Conservation (phyloP, 2,113 vertebrate species). For the Toxostoma redivivum region DNA sequence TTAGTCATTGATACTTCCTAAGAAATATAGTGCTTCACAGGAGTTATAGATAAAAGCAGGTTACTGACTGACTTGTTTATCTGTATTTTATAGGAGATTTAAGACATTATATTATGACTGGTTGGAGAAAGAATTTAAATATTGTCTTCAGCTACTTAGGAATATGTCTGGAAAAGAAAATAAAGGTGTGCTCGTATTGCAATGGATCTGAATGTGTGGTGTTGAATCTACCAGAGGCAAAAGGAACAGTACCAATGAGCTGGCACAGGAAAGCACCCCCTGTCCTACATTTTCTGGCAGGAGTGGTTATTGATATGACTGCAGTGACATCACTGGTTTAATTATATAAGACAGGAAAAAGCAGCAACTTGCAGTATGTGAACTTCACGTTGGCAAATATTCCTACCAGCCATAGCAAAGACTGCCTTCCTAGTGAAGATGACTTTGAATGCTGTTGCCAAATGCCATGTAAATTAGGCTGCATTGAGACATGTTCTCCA, state of each 20-base stretch:
- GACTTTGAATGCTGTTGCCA: background rate
- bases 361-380: background rate
- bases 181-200: background rate
- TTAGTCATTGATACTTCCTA: background rate
- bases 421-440: background rate
- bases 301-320: background rate
- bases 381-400: background rate
- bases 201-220: fast-evolving
- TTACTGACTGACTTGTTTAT: background rate
- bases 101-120: background rate
- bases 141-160: background rate
- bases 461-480: background rate
- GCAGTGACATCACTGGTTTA: background rate
- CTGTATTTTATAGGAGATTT: background rate
- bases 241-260: background rate
- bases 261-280: background rate
- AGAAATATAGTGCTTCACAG: background rate
- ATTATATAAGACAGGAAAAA: background rate
- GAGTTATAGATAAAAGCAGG: background rate
- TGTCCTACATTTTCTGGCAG: background rate
- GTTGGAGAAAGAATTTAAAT: background rate
- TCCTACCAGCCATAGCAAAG: background rate
- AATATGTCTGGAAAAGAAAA: background rate
- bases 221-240: background rate
- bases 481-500: background rate